phyloP scores from a whole-genome alignment of 2,113 vertebrate genomes.

The Xyrauchen texanus region DNA sequence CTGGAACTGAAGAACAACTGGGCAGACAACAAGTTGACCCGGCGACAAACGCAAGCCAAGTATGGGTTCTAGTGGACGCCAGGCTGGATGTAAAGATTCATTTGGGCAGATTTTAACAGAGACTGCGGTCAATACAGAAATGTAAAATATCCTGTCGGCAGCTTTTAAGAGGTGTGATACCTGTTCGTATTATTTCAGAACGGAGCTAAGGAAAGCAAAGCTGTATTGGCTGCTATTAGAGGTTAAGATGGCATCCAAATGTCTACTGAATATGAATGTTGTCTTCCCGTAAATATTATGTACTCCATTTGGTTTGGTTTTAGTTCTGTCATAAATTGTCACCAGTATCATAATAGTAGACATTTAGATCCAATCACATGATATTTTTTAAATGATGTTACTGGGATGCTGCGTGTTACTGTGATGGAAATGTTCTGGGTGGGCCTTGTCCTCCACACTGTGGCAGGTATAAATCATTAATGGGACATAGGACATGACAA shows the following conservation, averaged over 20 bases:
- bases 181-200: neutral
- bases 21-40: conserved; percentile 93
- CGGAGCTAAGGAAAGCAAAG: neutral
- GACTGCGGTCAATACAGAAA: neutral
- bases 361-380: neutral
- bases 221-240: neutral
- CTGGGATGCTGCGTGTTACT: neutral
- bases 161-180: neutral
- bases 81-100: conserved; percentile 51
- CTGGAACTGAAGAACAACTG: conserved; percentile 96
- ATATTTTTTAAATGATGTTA: neutral
- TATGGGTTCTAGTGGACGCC: conserved; percentile 84
- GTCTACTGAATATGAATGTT: neutral
- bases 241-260: neutral
- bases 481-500: no score
- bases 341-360: neutral
- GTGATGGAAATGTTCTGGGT: neutral
- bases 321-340: neutral
- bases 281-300: neutral
- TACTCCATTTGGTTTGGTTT: neutral
- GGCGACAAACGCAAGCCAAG: conserved; percentile 95
- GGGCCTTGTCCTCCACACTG: neutral
- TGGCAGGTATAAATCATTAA: no score
- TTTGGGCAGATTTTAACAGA: neutral
- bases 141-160: neutral